Base-by-base conservation (phyloP, 2,113 vertebrate species). In the Gnathonemus echidnorhynchus region DNA sequence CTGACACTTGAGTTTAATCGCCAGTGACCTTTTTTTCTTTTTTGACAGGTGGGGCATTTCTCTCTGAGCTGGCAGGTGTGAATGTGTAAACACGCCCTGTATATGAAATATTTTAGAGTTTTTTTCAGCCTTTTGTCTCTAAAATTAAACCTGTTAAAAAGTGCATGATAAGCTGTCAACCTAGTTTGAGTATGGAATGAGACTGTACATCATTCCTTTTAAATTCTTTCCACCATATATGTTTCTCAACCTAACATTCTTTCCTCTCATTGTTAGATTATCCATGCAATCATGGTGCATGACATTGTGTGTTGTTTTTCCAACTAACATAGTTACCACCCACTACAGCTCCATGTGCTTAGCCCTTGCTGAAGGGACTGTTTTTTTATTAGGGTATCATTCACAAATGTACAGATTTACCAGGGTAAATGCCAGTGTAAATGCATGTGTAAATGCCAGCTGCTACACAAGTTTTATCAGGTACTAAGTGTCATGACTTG, bases 121-220 rank as follows among this genome's bases (percentile, higher is more conserved):
- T 85, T 83, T 85, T 85, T n/a, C 45, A 85, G 83, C 83, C 83
- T 85, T 85, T 85, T n/a, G 45, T 85, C 13, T 39, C 62, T 70
- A 45, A 45, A 13, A 10, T 48, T 10, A 85, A 24, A 11, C 35
- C 17, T 24, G 42, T 83, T 70, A 1, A 27, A 5, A 74, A 35
- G 31, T 85, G 21, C 24, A 85, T 9, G 1, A 9, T 48, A 48
- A 48, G 10, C 31, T 2, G 15, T 80, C 74, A n/a, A 48, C 83
- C 39, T 3, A 46, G 45, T 46, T 9, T 85, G 83, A 45, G 9
- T 24, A 46, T 48, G 83, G 39, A 85, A 85, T 85, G 83, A 85
- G 8, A 46, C 24, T 24, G 2, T 45, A 15, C 45, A n/a, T 24
- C 83, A 85, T 85, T 85, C 45, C 83, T 48, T 45, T 46, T 48